A percentile compares a stretch with the other conserved stretches of the same genome.
Conservation (phyloP, 1,140 invertebrate species). For the Epicauta chinensis region DNA sequence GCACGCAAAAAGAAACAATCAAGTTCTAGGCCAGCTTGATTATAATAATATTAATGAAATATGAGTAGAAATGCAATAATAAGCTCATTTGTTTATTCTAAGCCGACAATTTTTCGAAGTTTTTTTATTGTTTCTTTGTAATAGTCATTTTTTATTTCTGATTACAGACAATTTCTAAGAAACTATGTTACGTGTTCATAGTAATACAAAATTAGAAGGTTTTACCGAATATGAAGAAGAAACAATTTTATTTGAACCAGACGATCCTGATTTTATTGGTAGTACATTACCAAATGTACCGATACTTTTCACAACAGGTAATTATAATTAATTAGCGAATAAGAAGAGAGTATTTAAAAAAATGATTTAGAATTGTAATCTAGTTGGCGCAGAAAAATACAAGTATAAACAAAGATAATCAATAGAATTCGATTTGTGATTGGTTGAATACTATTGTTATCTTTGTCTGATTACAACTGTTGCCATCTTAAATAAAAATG, state of each 20-base stretch:
- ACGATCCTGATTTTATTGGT: constrained; percentile 37
- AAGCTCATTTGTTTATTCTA: not conserved
- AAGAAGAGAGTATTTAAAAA: too few species aligned
- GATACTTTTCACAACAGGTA: constrained; percentile 4
- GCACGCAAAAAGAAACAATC: too few species aligned
- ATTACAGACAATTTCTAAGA: not conserved
- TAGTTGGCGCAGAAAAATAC: too few species aligned
- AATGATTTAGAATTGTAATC: too few species aligned
- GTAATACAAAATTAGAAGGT: constrained; percentile 28
- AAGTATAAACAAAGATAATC: too few species aligned
- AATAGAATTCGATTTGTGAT: too few species aligned
- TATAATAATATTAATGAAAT: not conserved
- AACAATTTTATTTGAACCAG: constrained; percentile 34
- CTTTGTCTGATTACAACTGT: too few species aligned
- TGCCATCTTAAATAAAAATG: too few species aligned
- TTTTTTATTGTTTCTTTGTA: not conserved
- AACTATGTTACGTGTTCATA: constrained; percentile 38
- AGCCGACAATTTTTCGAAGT: not conserved
- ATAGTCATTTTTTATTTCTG: not conserved
- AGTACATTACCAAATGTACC: constrained; percentile 3
- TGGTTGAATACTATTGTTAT: too few species aligned
- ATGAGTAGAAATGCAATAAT: constrained; percentile 2
- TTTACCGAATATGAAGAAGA: constrained; percentile 39
- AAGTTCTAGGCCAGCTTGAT: too few species aligned
- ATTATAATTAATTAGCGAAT: too few species aligned